phyloP scores from a whole-genome alignment of 2,797 vertebrate genomes.

The Pogonophryne albipinna region DNA sequence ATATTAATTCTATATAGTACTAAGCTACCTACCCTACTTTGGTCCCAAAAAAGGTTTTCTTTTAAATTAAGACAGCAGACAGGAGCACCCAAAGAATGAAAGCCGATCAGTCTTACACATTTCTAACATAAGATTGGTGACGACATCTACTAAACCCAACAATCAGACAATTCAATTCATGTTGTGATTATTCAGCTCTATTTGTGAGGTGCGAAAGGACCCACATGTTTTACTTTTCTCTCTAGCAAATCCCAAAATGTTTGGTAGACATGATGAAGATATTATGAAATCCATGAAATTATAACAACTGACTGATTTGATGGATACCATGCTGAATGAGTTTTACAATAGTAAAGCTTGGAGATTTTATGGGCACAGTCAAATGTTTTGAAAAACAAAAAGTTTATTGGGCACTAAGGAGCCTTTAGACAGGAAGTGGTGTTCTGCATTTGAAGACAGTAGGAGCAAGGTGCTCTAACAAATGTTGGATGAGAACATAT shows the following conservation, averaged over 20 bases:
- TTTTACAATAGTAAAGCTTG: too few species aligned
- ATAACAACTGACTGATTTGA: neutral
- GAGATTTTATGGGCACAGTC: too few species aligned
- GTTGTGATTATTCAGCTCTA: too few species aligned
- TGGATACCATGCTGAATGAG: too few species aligned
- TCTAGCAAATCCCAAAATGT: conserved; percentile 9
- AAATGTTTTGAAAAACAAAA: neutral
- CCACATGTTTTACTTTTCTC: too few species aligned
- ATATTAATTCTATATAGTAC: neutral
- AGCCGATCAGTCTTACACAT: neutral
- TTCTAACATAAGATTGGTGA: neutral
- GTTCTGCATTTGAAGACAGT: too few species aligned
- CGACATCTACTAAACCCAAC: too few species aligned
- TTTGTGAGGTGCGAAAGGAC: neutral
- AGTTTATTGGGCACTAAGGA: neutral
- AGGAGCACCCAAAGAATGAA: neutral
- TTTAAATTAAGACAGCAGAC: neutral
- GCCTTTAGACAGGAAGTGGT: neutral
- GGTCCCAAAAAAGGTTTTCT: too few species aligned
- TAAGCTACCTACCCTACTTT: neutral
- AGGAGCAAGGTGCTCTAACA: neutral
- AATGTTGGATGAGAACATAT: neutral
- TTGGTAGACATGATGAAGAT: neutral
- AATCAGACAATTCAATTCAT: too few species aligned
- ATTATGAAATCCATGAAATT: neutral